Evolutionary conservation across 2,888 invertebrate species (phyloP), one percentile per base, ranked within the genome.

Genomic region (Ypsolopha scabrella): DNA sequence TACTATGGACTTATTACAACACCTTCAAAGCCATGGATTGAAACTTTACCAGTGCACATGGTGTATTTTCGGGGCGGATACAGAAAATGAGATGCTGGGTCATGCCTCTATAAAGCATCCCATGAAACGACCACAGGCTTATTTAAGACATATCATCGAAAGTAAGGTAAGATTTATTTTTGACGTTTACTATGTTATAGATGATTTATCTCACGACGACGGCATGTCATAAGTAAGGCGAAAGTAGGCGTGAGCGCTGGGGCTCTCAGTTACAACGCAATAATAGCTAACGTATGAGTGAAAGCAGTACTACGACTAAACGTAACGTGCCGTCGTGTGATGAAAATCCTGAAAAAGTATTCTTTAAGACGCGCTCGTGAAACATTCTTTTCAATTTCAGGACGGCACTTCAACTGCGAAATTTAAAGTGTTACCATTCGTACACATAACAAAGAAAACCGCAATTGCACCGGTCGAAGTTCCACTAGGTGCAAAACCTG

Each of bases 91-190:
- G 1, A 58, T 87, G 52, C 56, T 87, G 50, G 60, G 63, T 0
- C 88, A 88, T 56, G 65, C 77, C 0, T 72, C 83, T 0, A 43
- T 59, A 3, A 45, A 63, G 6, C 90, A 90, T 53, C 87, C 89
- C 1, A 53, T 69, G 2, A 67, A 67, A 47, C 78, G 79, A 47
- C 80, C 83, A 0, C 75, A 78, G 48, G 76, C 80, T 0, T 85
- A 85, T 52, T 57, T 87, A 35, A 65, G 87, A 51, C 68, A 82
- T 43, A 73, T 77, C 39, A 72, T 74, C 6, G 72, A 62, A 50
- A 50, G 38, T 45, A 75, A 73, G 67, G 82, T 82, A 60, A n/a
- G 54, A 48, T 24, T 48, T 39, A 7, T 39, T 14, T 37, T 10
- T 36, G 9, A n/a, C 10, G 38, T 35, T 35, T 8, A 24, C 13